A percentile compares a stretch with the other conserved stretches of the same genome.
These are phyloP conservation scores for Chrysotoxum bicinctum DNA, from an alignment of 2,888 invertebrate species.

Conservation along the genomic window DNA sequence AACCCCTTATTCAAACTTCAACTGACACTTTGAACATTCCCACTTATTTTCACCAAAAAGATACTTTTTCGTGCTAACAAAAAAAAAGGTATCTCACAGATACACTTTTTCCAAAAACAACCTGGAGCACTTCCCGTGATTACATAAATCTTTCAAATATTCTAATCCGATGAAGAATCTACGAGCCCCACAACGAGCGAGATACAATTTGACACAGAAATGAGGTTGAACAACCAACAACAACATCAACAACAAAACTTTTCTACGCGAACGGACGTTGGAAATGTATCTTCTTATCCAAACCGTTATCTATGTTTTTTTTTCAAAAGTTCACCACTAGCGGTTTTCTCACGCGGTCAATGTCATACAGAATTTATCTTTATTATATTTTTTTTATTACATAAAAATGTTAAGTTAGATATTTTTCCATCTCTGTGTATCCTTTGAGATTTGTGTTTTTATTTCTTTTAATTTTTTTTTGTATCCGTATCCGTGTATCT, in stretches of 20 bases:
- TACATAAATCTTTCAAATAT: constrained; percentile 67
- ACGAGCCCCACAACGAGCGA: background rate
- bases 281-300: constrained; percentile 39
- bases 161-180: constrained; percentile 32
- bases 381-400: constrained; percentile 8
- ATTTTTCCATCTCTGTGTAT: constrained; percentile 30
- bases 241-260: background rate
- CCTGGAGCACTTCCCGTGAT: constrained; percentile 53
- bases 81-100: constrained; percentile 21
- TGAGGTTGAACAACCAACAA: constrained; percentile 6
- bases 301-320: constrained; percentile 15
- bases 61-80: background rate
- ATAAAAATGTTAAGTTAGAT: constrained; percentile 19
- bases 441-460: constrained; percentile 28
- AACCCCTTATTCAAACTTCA: constrained; percentile 16
- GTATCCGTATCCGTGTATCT: constrained; percentile 63
- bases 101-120: constrained; percentile 16
- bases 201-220: constrained; percentile 8
- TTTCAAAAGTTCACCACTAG: constrained; percentile 55
- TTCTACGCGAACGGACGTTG: constrained; percentile 1
- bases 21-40: constrained; percentile 25
- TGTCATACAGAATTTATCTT: constrained; percentile 22
- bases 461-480: background rate
- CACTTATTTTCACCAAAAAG: background rate
- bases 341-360: constrained; percentile 29